phyloP scores from a whole-genome alignment of 2,888 invertebrate species.

The Philereme vetulata region DNA sequence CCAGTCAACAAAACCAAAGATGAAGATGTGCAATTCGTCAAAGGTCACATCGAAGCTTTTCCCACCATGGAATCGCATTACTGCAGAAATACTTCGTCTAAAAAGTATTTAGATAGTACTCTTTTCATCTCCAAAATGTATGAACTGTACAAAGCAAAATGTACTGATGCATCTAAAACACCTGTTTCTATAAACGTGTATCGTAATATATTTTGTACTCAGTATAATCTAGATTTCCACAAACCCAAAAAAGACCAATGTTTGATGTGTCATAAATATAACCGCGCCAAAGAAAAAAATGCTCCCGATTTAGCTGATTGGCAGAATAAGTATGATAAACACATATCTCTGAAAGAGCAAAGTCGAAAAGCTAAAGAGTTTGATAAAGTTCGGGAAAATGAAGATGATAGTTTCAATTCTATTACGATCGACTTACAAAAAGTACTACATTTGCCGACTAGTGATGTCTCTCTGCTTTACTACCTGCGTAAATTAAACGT shows the following conservation, averaged over 20 bases:
- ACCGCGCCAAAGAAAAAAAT: slow-evolving; percentile 4
- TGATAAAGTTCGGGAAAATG: slow-evolving; percentile 25
- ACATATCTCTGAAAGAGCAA: slow-evolving; percentile 24
- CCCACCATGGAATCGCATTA: slow-evolving; percentile 32
- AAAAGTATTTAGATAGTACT: slow-evolving; percentile 24
- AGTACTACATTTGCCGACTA: slow-evolving; percentile 5
- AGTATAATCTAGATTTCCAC: slow-evolving; percentile 27
- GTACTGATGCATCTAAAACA: slow-evolving; percentile 5
- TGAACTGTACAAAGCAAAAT: slow-evolving; percentile 25
- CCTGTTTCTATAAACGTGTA: slow-evolving; percentile 24
- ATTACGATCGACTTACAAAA: slow-evolving; percentile 5
- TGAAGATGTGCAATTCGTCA: slow-evolving; percentile 14
- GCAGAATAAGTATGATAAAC: slow-evolving; percentile 27
- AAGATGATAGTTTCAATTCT: slow-evolving; percentile 1
- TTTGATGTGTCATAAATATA: slow-evolving; percentile 22
- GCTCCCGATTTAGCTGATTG: slow-evolving; percentile 9
- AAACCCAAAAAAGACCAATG: slow-evolving; percentile 28
- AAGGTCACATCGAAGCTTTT: slow-evolving; percentile 27
- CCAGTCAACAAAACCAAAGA: slow-evolving; percentile 7
- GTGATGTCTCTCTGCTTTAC: slow-evolving; percentile 9
- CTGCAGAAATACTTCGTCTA: slow-evolving; percentile 27
- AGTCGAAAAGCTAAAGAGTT: slow-evolving; percentile 23
- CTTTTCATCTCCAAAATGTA: slow-evolving; percentile 28
- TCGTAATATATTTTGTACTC: slow-evolving; percentile 21
- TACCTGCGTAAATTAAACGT: slow-evolving; percentile 11